Evolutionary conservation across 2,888 invertebrate genomes (phyloP).

Genomic region (Diaphora mendica): DNA sequence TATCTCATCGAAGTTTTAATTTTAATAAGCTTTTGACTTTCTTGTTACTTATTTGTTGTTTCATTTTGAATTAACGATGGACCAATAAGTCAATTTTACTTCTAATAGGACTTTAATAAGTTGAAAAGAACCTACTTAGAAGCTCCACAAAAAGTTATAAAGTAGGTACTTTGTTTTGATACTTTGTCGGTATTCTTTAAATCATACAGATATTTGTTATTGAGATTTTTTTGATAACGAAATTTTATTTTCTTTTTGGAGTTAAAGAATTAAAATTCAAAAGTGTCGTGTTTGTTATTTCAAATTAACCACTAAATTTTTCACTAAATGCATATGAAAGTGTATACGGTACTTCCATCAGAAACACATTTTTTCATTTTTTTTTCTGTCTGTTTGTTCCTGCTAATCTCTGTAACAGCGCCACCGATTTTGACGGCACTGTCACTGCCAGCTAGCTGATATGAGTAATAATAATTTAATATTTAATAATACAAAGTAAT

Average conservation of each 20-base stretch:
- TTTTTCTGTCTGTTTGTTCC: no score
- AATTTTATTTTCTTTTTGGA: not conserved
- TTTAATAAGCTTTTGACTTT: conserved; percentile 28
- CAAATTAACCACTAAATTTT: no score
- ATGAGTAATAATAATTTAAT: no score
- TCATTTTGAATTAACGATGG: not conserved
- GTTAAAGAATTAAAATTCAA: not conserved
- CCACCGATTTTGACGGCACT: no score
- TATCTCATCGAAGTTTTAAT: conserved; percentile 35
- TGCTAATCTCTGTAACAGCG: no score
- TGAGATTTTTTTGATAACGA: not conserved
- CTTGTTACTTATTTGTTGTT: not conserved
- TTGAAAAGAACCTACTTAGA: not conserved
- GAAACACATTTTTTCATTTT: no score
- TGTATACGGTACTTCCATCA: no score
- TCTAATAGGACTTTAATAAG: not conserved
- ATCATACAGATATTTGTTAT: not conserved
- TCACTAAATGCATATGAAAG: no score
- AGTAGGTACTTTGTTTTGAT: not conserved
- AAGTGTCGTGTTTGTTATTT: no score
- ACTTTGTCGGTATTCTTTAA: not conserved
- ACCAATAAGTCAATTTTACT: not conserved
- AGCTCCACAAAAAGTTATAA: not conserved
- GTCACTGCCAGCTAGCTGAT: no score
- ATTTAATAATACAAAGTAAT: no score